Evolutionary conservation across 2,113 vertebrate genomes (phyloP).

Genomic region (Pachyramphus minor): DNA sequence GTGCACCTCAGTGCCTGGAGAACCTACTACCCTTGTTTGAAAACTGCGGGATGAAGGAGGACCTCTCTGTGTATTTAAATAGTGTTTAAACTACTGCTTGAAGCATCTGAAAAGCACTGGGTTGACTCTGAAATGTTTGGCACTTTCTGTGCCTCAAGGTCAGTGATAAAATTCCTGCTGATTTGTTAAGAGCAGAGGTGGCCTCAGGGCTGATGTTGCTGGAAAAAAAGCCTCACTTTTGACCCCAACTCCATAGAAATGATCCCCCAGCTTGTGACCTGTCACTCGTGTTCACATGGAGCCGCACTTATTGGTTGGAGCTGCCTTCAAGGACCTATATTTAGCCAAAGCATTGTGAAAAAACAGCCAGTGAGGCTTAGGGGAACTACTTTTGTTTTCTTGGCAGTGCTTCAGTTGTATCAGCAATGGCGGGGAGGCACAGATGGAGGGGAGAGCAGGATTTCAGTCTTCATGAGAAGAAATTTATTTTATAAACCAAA

Average conservation of each 20-base stretch:
- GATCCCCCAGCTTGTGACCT: not conserved
- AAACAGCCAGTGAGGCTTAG: not conserved
- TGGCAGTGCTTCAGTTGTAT: not conserved
- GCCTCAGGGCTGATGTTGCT: not conserved
- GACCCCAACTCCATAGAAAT: not conserved
- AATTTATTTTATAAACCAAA: not conserved
- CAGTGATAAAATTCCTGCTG: not conserved
- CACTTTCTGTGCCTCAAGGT: not conserved
- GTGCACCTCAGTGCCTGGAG: not conserved
- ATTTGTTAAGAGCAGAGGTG: not conserved
- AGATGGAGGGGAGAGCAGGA: not conserved
- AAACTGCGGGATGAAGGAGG: not conserved
- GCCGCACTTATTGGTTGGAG: not conserved
- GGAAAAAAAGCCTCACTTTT: not conserved
- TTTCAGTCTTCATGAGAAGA: not conserved
- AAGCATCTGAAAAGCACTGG: not conserved
- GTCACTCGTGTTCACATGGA: not conserved
- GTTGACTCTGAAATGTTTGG: not conserved
- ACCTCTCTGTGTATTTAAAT: not conserved
- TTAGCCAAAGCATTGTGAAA: not conserved
- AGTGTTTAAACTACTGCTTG: not conserved
- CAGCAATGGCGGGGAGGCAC: not conserved
- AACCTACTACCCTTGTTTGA: not conserved
- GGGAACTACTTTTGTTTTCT: not conserved
- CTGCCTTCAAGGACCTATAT: not conserved